Base-by-base conservation (phyloP, 2,888 invertebrate species). In the Coenonympha glycerion region DNA sequence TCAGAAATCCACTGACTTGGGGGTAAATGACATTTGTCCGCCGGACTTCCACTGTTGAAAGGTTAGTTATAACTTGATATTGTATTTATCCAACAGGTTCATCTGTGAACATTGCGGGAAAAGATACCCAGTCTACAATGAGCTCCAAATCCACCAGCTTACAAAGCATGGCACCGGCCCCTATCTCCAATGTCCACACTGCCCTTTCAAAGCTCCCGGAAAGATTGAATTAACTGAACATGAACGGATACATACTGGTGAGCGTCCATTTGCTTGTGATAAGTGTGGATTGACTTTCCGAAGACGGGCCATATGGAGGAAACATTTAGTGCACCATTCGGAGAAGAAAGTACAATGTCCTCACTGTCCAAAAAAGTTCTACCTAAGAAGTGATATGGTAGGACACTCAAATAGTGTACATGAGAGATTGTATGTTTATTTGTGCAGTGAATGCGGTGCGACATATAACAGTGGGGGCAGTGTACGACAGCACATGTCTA, bases 91-190 rank as follows among this genome's bases (percentile, higher is more conserved):
- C 19, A 26, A 6, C 42, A 63, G 65, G 28, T 84, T 56, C 13
- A 83, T 87, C 2, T 87, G 86, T 24, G 86, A 87, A 46, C 73
- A 79, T 1, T 86, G 85, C 13, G 86, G 76, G 0, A 80, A 77
- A 68, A 79, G 77, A 0, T 85, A 76, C 44, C 72, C 81, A 0
- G 66, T 72, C 0, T 58, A 67, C 0, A 58, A 66, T 0, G 74
- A 78, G 19, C 53, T 87, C 16, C 68, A 74, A 19, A 64, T 69
- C 22, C 86, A 87, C 40, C 72, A 71, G 59, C 62, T 84, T 0
- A 64, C 69, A 2, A 62, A 63, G 1, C 86, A 86, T 4, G 80
- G 73, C 0, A 74, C 71, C 0, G 85, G 84, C 0, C 74, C 73
- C 0, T 71, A 62, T 45, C 55, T 77, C 6, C 65, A 75, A 57